Conservation (phyloP, 2,113 vertebrate species). For the Gallinago media region DNA sequence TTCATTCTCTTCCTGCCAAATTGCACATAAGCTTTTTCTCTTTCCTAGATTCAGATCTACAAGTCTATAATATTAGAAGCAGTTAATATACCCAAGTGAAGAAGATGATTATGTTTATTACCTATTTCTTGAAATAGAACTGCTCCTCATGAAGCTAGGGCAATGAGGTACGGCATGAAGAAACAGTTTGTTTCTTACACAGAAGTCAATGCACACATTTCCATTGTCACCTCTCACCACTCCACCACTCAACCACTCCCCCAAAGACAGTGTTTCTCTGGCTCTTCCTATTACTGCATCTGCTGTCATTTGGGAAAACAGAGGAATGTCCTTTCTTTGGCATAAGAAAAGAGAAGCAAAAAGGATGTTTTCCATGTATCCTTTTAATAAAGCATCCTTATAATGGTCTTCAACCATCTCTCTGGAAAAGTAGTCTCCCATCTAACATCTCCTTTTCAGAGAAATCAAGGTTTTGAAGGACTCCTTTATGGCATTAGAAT, state of each 20-base stretch:
- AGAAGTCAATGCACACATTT: background rate
- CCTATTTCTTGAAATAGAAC: background rate
- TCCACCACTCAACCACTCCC: fast-evolving
- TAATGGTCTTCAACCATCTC: background rate
- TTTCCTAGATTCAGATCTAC: background rate
- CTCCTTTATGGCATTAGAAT: background rate
- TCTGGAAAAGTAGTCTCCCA: background rate
- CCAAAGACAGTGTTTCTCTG: background rate
- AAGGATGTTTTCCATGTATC: background rate
- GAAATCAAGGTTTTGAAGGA: background rate
- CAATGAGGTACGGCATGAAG: background rate
- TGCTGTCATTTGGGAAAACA: background rate
- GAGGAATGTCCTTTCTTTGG: background rate
- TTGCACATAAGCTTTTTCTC: background rate
- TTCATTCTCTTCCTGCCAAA: background rate
- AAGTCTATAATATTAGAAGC: background rate
- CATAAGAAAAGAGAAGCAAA: background rate
- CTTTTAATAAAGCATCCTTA: background rate
- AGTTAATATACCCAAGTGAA: background rate
- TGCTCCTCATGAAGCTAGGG: background rate
- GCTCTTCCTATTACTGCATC: background rate
- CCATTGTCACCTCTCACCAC: fast-evolving
- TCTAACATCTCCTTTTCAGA: background rate
- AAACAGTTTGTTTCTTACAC: background rate
- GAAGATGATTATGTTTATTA: background rate